Percentiles rank a stretch among this genome's conserved stretches.
Evolutionary conservation across 2,797 vertebrate species (phyloP).

Genomic region (Epinephelus coioides): DNA sequence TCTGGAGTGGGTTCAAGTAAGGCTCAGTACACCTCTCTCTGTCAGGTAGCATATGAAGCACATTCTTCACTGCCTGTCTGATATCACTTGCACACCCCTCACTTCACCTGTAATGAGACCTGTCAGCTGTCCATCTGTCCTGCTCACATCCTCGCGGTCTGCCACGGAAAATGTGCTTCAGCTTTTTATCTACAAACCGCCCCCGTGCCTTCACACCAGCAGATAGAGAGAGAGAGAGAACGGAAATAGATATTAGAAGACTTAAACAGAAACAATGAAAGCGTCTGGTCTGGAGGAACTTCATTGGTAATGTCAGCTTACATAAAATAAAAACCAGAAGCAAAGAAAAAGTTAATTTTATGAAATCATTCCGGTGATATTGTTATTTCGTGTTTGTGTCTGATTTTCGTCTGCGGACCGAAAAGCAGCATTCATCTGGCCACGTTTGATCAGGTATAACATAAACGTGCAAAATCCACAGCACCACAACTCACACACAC

Average conservation of each 20-base stretch:
- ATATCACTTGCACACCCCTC: slow-evolving; percentile 60
- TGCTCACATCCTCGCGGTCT: slow-evolving; percentile 38
- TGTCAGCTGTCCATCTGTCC: slow-evolving; percentile 51
- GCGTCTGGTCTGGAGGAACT: slow-evolving; percentile 50
- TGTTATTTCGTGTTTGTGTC: slow-evolving; percentile 50
- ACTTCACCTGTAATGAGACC: slow-evolving; percentile 56
- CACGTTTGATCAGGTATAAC: slow-evolving; percentile 76
- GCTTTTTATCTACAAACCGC: slow-evolving; percentile 60
- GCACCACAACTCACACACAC: slow-evolving; percentile 80
- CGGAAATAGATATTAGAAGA: slow-evolving; percentile 55
- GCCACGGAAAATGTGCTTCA: slow-evolving; percentile 64
- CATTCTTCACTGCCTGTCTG: slow-evolving; percentile 51
- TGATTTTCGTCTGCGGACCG: slow-evolving; percentile 58
- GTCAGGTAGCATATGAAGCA: slow-evolving; percentile 38
- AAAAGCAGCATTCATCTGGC: slow-evolving; percentile 74
- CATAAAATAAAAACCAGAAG: slow-evolving; percentile 61
- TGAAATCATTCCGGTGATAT: slow-evolving; percentile 57
- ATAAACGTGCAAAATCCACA: slow-evolving; percentile 85
- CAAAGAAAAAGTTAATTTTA: slow-evolving; percentile 50
- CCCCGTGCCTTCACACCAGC: slow-evolving; percentile 59
- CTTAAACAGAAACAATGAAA: slow-evolving; percentile 63
- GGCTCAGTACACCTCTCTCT: slow-evolving; percentile 60
- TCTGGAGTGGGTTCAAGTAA: slow-evolving; percentile 72
- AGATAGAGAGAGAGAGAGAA: slow-evolving; percentile 44
- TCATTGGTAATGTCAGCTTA: slow-evolving; percentile 59